Base-by-base conservation (phyloP, 2,797 vertebrate species). In the Tenualosa thibaudeaui region DNA sequence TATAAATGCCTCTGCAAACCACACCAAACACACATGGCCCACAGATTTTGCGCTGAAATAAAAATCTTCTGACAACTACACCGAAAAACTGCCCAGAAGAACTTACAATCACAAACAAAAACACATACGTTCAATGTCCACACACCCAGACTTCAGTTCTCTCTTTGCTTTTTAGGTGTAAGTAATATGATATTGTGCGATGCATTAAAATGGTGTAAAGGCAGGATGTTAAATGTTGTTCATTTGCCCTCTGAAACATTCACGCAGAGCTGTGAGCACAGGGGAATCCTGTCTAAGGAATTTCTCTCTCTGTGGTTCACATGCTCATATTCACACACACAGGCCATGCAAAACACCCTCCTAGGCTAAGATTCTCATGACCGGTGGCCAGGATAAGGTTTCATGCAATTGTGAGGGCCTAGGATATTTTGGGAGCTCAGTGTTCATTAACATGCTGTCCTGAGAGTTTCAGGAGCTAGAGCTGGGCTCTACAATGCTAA, bases 361-460 rank as follows among this genome's bases (percentile, higher is more conserved):
- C 78, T 65, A 51, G 22, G 40, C 75, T 82, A 83, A 83, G 40
- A 86, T 84, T 43, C 62, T 49, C 46, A 49, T 31, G 31, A 43
- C 46, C 26, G 81, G 82, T 83, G 62, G 84, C 82, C 82, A 83
- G 86, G 81, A 26, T 86, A 60, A 65, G 85, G 65, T 87, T 86
- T 86, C 86, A 81, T 81, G 81, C 53, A 51, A 56, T 82, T 85
- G 83, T 86, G 87, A 91, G 88, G 86, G 87, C 81, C 86, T 86
- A n/a, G 71, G 19, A 49, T 90, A 89, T 89, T 89, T 87, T 85
- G 87, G 86, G 75, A 91, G 89, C 88, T 87, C 88, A 90, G 89
- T 90, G 88, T 88, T 85, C 88, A 82, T 91, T 89, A 90, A 90
- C 83, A 82, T 85, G 90, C 91, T 92, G 91, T 89, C 91, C 89